Conservation (phyloP, 2,797 vertebrate species). For the Eulemur albifrons region DNA sequence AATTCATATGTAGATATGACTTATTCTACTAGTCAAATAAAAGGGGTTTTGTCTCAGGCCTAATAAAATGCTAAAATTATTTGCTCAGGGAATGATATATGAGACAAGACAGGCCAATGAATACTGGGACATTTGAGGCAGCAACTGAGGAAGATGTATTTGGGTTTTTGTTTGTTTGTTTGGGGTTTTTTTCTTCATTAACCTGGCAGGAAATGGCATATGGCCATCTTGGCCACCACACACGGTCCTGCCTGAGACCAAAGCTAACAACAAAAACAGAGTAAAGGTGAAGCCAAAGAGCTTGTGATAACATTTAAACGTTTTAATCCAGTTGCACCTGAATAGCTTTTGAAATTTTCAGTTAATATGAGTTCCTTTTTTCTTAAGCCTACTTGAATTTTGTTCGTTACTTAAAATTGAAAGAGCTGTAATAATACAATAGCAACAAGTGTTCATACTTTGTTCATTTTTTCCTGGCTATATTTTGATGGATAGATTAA, state of each 20-base stretch:
- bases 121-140: too few relatives aligned
- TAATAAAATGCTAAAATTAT: background rate
- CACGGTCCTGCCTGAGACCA: background rate
- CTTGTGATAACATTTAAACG: background rate
- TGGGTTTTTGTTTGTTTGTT: background rate
- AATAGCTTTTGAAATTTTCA: background rate
- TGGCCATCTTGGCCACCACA: background rate
- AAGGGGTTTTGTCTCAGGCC: background rate
- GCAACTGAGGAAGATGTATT: background rate
- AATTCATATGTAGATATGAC: accelerated
- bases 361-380: background rate
- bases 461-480: background rate
- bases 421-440: background rate
- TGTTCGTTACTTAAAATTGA: background rate
- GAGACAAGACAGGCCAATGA: background rate
- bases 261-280: background rate
- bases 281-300: background rate
- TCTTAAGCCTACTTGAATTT: background rate
- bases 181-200: background rate
- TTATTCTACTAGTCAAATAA: background rate
- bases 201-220: too few relatives aligned
- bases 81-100: background rate
- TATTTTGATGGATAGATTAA: background rate
- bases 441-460: background rate
- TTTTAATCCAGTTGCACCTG: background rate